These are phyloP conservation scores for Ophioninae sp. DNA, from an alignment of 2,888 invertebrate species.

Conservation along the genomic window DNA sequence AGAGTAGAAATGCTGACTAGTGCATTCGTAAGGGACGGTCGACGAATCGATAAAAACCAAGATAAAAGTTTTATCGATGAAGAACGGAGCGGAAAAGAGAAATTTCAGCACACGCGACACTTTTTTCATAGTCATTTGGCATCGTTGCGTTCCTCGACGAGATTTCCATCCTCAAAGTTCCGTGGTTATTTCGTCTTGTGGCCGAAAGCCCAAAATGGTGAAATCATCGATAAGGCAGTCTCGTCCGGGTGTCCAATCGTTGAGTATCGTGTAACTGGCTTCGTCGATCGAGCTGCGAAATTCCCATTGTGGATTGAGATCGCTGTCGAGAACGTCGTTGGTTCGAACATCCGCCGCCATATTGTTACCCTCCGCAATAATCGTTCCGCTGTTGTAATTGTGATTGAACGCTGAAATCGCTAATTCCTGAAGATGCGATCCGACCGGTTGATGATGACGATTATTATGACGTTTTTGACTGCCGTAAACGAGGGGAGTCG, in stretches of 20 bases:
- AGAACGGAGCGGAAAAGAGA: not conserved
- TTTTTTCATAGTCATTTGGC: conserved; percentile 46
- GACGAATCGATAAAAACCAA: conserved; percentile 29
- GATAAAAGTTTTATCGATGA: conserved; percentile 11
- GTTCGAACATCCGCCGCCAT: conserved; percentile 65
- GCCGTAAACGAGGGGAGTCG: conserved; percentile 75
- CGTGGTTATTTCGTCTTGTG: conserved; percentile 94
- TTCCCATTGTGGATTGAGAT: conserved; percentile 83
- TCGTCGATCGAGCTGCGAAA: conserved; percentile 78
- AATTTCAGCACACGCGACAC: not conserved
- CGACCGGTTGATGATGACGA: conserved; percentile 58
- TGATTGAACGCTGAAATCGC: conserved; percentile 79
- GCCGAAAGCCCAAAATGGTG: conserved; percentile 91
- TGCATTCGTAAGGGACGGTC: conserved; percentile 51
- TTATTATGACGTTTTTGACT: conserved; percentile 69
- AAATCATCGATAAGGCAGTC: conserved; percentile 86
- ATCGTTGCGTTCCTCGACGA: not conserved
- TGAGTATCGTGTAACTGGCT: conserved; percentile 78
- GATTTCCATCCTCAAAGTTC: conserved; percentile 84
- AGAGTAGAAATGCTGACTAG: conserved; percentile 58
- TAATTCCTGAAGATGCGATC: conserved; percentile 76
- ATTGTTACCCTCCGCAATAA: conserved; percentile 56
- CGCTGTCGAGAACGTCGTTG: conserved; percentile 70
- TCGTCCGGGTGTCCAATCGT: conserved; percentile 79
- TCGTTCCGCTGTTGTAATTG: conserved; percentile 74